Conservation (phyloP, 1,140 invertebrate species). For the Belonocnema kinseyi region DNA sequence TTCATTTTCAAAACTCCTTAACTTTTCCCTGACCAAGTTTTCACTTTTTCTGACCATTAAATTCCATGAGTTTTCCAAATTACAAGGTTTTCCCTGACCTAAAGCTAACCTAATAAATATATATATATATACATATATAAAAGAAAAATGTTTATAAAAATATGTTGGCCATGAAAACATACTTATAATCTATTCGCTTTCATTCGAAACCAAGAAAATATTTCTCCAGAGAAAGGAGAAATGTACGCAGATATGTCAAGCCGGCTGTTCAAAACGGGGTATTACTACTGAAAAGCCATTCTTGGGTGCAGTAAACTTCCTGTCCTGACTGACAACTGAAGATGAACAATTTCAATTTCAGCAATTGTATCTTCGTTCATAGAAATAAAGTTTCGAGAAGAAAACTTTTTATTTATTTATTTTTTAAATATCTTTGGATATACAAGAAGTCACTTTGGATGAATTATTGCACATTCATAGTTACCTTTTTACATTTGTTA, state of each 20-base stretch:
- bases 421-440: no score
- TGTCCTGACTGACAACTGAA: not conserved
- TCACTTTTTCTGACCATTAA: no score
- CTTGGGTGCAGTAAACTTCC: not conserved
- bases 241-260: not conserved
- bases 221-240: not conserved
- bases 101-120: not conserved
- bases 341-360: not conserved
- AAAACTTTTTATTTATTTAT: no score
- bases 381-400: no score
- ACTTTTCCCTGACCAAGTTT: no score
- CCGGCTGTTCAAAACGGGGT: conserved; percentile 12
- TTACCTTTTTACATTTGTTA: no score
- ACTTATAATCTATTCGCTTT: not conserved
- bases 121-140: not conserved
- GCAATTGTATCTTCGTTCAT: not conserved
- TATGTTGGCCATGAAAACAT: no score
- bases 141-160: not conserved
- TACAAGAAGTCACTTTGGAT: no score
- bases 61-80: no score
- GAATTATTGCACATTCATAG: no score
- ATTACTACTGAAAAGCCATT: conserved; percentile 21
- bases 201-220: not conserved
- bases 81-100: no score
- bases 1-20: no score